phyloP scores from a whole-genome alignment of 1,140 invertebrate genomes.

The Grapholita molesta region DNA sequence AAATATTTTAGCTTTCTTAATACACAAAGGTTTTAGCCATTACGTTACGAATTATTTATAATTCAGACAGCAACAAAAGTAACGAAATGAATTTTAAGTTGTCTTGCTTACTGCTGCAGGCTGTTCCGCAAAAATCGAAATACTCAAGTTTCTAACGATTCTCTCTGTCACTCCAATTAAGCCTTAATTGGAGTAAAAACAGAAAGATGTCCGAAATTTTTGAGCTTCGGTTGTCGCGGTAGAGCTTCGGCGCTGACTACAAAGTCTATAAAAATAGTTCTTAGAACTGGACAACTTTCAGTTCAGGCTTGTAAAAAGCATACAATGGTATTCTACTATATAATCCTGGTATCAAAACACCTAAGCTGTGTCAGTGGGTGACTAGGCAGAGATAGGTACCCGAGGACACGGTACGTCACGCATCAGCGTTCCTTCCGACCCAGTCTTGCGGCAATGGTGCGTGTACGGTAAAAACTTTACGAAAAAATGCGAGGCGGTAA shows the following conservation, averaged over 20 bases:
- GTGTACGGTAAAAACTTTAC: background rate
- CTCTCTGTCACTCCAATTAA: too few species aligned
- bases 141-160: too few species aligned
- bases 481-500: background rate
- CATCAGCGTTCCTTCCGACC: constrained; percentile 43
- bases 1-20: background rate
- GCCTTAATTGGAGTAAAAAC: too few species aligned
- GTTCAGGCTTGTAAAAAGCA: background rate
- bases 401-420: constrained; percentile 39
- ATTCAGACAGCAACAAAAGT: too few species aligned
- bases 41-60: background rate
- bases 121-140: too few species aligned
- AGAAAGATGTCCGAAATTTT: too few species aligned
- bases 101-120: too few species aligned
- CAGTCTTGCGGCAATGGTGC: constrained; percentile 36
- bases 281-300: background rate
- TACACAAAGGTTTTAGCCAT: background rate
- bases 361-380: background rate
- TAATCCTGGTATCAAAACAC: background rate
- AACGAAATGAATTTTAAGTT: too few species aligned
- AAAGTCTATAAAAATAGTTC: too few species aligned
- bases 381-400: constrained; percentile 5
- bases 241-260: too few species aligned
- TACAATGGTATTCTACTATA: background rate
- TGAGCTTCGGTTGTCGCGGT: too few species aligned